Percentiles rank a stretch among this genome's conserved stretches.
Conservation (phyloP, 2,797 vertebrate species). For the Malacoraja senta region DNA sequence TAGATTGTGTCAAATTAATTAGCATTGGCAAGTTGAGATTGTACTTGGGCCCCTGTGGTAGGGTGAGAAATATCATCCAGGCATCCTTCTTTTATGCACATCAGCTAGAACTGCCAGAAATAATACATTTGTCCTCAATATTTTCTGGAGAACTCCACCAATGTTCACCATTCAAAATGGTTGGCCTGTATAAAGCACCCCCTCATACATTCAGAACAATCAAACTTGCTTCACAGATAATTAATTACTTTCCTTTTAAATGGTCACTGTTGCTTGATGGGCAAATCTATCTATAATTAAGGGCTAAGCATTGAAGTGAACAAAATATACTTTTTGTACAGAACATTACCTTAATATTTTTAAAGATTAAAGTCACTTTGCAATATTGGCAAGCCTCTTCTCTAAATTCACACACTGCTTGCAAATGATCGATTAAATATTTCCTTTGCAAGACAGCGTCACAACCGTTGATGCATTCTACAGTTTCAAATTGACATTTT, state of each 20-base stretch:
- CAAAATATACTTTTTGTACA: background rate
- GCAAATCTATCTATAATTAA: background rate
- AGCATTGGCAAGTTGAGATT: background rate
- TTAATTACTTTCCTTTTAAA: background rate
- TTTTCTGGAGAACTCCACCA: background rate
- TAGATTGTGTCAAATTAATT: background rate
- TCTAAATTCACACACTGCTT: constrained; percentile 56
- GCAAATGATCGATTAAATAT: constrained; percentile 65
- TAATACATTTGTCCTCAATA: background rate
- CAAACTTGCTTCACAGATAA: background rate
- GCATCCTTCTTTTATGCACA: background rate
- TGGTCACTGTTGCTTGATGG: background rate
- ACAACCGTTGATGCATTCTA: constrained; percentile 68
- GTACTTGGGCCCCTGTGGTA: background rate
- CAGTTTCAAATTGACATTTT: constrained; percentile 65
- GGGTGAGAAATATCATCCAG: background rate
- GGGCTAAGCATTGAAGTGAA: background rate
- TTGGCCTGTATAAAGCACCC: background rate
- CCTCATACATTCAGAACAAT: background rate
- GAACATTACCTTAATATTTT: constrained; percentile 43
- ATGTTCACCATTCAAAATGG: background rate
- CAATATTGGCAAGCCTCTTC: constrained; percentile 57
- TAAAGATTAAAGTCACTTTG: constrained; percentile 40
- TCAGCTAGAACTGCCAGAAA: background rate
- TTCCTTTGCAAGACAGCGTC: constrained; percentile 58